Conservation (phyloP, 1,140 invertebrate genomes). For the Mamestra configurata region DNA sequence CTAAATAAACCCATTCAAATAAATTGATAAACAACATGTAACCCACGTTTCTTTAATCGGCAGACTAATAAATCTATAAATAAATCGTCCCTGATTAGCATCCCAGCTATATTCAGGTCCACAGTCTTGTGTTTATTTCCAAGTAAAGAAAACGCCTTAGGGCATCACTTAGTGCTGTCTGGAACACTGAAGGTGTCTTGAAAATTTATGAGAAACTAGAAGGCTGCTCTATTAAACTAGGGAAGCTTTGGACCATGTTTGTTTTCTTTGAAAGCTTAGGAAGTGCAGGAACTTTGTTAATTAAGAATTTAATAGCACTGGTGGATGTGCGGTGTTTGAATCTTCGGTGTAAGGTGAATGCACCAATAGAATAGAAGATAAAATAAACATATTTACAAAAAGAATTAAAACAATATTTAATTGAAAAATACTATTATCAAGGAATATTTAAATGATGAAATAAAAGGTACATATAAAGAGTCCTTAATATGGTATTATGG, state of each 20-base stretch:
- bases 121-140: constrained; percentile 12
- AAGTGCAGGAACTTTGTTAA: constrained; percentile 31
- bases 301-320: constrained; percentile 29
- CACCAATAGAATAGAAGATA: too few species aligned
- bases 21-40: constrained; percentile 7
- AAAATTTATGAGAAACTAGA: constrained; percentile 34
- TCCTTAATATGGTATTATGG: too few species aligned
- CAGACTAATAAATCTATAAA: constrained; percentile 2
- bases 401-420: too few species aligned
- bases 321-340: not conserved
- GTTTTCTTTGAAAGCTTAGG: constrained; percentile 38
- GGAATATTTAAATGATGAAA: too few species aligned
- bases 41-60: not conserved
- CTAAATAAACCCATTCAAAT: not conserved
- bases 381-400: too few species aligned
- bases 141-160: constrained; percentile 9
- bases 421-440: too few species aligned
- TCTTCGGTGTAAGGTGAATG: not conserved
- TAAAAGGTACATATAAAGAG: too few species aligned
- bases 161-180: constrained; percentile 47
- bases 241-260: constrained; percentile 26
- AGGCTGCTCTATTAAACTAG: constrained; percentile 32
- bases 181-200: constrained; percentile 38
- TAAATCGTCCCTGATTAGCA: constrained; percentile 23
- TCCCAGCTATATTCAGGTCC: constrained; percentile 11